A percentile compares a stretch with the other conserved stretches of the same genome.
Conservation (phyloP, 2,797 vertebrate genomes). For the Lutjanus campechanus region DNA sequence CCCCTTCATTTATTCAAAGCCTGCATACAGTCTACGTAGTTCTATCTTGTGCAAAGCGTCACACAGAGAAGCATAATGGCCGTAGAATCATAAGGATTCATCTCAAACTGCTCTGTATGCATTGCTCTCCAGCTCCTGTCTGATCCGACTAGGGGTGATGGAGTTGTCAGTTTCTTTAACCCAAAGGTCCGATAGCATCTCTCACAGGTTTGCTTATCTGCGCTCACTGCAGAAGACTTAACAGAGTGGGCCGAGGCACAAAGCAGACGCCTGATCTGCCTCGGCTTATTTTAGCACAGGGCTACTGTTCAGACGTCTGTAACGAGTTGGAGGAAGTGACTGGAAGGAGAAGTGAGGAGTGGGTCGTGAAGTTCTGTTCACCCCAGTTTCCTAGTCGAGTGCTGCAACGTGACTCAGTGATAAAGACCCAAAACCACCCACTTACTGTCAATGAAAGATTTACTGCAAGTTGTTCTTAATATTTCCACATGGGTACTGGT, state of each 20-base stretch:
- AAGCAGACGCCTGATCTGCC: constrained; percentile 16
- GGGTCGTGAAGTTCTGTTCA: not conserved
- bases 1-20: constrained; percentile 26
- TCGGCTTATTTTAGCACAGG: constrained; percentile 19
- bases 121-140: constrained; percentile 31
- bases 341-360: constrained; percentile 4
- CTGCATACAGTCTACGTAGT: constrained; percentile 1
- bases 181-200: constrained; percentile 57
- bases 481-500: not conserved
- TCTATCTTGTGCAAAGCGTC: constrained; percentile 19
- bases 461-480: constrained; percentile 1
- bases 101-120: constrained; percentile 37
- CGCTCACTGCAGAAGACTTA: constrained; percentile 44
- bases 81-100: constrained; percentile 34
- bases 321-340: constrained; percentile 28
- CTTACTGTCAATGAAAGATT: constrained; percentile 13
- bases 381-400: not conserved
- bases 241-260: constrained; percentile 37
- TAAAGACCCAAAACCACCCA: constrained; percentile 1
- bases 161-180: constrained; percentile 62
- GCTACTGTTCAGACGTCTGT: constrained; percentile 9
- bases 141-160: constrained; percentile 53
- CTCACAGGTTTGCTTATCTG: constrained; percentile 60
- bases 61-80: constrained; percentile 25
- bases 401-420: not conserved